phyloP scores from a whole-genome alignment of 2,113 vertebrate species.

The Vulpes ferrilata region DNA sequence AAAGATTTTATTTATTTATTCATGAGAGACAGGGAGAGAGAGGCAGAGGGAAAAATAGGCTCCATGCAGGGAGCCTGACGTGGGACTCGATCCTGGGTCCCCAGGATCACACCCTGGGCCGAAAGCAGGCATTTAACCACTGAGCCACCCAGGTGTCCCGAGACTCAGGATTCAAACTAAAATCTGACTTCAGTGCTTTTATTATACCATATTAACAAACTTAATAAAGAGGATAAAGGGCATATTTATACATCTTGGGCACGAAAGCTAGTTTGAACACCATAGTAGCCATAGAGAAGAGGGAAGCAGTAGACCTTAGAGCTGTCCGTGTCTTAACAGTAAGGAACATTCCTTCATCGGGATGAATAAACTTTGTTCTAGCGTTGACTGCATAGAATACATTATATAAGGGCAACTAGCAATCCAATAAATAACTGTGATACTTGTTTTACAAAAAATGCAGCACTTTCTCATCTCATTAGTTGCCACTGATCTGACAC shows the following conservation, averaged over 20 bases:
- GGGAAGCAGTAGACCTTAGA: not conserved
- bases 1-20: no score
- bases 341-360: not conserved
- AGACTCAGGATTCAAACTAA: not conserved
- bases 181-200: not conserved
- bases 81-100: no score
- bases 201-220: not conserved
- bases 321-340: not conserved
- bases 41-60: no score
- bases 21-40: no score
- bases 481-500: not conserved
- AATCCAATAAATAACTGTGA: not conserved
- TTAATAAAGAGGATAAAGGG: not conserved
- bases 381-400: not conserved
- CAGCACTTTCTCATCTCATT: not conserved
- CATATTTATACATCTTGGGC: not conserved
- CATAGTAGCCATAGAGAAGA: not conserved
- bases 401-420: not conserved
- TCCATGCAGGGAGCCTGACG: no score
- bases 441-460: not conserved
- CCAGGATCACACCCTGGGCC: no score
- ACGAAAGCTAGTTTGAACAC: not conserved
- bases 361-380: not conserved
- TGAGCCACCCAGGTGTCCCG: no score
- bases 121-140: no score